Base-by-base conservation (phyloP, 2,113 vertebrate genomes). In the Polypterus bichir region DNA sequence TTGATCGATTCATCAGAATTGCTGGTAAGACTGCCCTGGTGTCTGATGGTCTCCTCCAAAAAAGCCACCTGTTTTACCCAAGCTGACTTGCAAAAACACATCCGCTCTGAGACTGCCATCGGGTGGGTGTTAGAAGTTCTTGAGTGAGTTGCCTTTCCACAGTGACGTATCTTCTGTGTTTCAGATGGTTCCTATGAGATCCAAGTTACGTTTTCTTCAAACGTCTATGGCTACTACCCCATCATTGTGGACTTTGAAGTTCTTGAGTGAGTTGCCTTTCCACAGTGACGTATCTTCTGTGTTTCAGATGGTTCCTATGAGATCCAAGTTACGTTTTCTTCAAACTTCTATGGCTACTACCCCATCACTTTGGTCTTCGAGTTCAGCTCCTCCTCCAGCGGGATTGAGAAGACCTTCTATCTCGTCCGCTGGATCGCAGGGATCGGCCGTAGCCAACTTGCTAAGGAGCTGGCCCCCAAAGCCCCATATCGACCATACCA, bases 391-490 rank as follows among this genome's bases (percentile, higher is more conserved):
- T 77, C 84, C 66, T 66, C 61, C 0, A 47, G 55, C 54, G 1
- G 64, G n/a, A 48, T 65, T 65, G 11, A 61, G 6, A 1, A 6
- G 3, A 47, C 70, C 0, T 97, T 97, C 82, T 72, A 78, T 75
- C 90, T 97, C 5, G 70, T 87, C 11, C 86, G 93, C 57, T 82
- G 71, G 4, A 3, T 98, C 3, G 83, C 89, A 4, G 87, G 81
- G 0, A 1, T 79, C 0, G 83, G 71, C 0, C 71, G 73, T 48
- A 88, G 82, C 48, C 62, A 72, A 5, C 68, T 97, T 68, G 87
- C 83, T 46, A 67, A 67, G 11, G 81, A 88, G 3, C 78, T 98
- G 74, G 86, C 74, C 3, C 88, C 92, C 47, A 66, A 61, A 0
- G 74, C 76, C 0, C 88, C 88, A 4, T 98, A 81, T 72, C 79